These are phyloP conservation scores for Amblyteles armatorius DNA, from an alignment of 2,888 invertebrate genomes.

Conservation along the genomic window DNA sequence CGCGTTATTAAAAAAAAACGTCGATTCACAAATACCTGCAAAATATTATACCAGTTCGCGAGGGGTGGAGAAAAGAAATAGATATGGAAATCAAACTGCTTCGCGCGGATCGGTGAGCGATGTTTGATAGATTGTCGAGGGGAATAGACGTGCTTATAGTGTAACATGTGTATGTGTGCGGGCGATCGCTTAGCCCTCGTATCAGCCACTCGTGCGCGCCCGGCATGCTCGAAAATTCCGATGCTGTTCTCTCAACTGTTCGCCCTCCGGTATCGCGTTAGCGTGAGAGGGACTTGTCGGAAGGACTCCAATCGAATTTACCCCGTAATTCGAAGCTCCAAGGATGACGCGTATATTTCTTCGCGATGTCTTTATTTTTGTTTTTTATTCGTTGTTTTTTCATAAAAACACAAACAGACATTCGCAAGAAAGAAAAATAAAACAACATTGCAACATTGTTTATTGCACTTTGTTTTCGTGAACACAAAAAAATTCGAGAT, in stretches of 20 bases:
- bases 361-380: neutral
- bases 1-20: neutral
- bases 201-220: slow-evolving; percentile 23
- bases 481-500: no score
- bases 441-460: neutral
- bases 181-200: slow-evolving; percentile 34
- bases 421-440: neutral
- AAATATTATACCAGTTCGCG: slow-evolving; percentile 6
- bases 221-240: slow-evolving; percentile 22
- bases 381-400: neutral
- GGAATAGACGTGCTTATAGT: neutral
- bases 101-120: neutral
- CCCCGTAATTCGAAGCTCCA: slow-evolving; percentile 19
- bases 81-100: slow-evolving; percentile 7
- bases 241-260: slow-evolving; percentile 31
- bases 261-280: slow-evolving; percentile 3
- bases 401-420: neutral
- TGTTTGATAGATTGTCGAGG: slow-evolving; percentile 38
- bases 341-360: slow-evolving; percentile 14
- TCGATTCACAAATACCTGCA: neutral
- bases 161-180: neutral
- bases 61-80: neutral
- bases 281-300: slow-evolving; percentile 2
- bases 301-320: slow-evolving; percentile 26
- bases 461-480: no score